Percentiles rank a stretch among this genome's conserved stretches.
phyloP scores from a whole-genome alignment of 2,888 invertebrate genomes.

The Stegana nigrithorax region DNA sequence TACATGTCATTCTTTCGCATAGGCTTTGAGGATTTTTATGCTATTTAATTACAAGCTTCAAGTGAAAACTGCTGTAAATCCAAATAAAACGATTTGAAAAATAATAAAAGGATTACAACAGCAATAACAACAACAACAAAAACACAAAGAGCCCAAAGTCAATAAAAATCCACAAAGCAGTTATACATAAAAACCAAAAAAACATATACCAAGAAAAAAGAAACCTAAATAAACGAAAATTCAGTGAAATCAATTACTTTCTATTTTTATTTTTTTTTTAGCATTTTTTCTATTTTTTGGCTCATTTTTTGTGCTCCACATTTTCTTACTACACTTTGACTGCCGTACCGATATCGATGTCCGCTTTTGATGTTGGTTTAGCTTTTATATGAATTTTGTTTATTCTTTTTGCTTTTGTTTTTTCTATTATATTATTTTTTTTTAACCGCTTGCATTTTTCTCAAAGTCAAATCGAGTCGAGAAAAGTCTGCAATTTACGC shows the following conservation, averaged over 20 bases:
- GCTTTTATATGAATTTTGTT: not conserved
- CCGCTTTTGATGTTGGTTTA: not conserved
- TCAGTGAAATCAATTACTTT: slow-evolving; percentile 11
- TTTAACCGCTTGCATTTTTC: not conserved
- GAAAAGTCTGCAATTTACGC: slow-evolving; percentile 5
- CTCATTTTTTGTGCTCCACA: not conserved
- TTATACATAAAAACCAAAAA: not conserved
- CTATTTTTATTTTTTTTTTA: not conserved
- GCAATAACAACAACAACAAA: not conserved
- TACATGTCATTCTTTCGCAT: too few relatives aligned
- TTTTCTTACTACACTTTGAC: not conserved
- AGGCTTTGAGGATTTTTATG: too few relatives aligned
- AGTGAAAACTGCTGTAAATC: not conserved
- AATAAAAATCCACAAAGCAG: not conserved
- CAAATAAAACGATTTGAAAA: not conserved
- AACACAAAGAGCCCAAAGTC: not conserved
- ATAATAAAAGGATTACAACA: not conserved
- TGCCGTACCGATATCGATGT: not conserved
- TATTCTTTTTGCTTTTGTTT: not conserved
- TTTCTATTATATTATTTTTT: slow-evolving; percentile 1
- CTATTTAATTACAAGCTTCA: not conserved
- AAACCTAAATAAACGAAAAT: not conserved
- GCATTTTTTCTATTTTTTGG: not conserved
- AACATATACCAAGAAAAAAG: slow-evolving; percentile 2
- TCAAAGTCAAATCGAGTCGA: slow-evolving; percentile 3